Evolutionary conservation across 2,113 vertebrate genomes (phyloP), one percentile per base, ranked within the genome.

Genomic region (Pedionomus torquatus): DNA sequence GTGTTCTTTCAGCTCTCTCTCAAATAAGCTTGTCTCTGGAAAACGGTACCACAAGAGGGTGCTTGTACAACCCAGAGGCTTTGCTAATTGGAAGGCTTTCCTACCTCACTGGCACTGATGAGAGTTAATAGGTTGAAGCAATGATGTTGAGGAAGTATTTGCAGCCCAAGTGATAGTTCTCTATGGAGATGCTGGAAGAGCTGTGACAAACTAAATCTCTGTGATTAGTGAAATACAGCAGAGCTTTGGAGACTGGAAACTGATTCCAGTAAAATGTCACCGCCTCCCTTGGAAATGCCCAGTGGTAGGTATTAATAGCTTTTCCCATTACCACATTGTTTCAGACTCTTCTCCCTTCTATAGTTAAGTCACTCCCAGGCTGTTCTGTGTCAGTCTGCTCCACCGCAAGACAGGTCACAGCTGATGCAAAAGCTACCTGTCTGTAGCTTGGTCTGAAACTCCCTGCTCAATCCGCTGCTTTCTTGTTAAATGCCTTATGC

Each of bases 21-120:
- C 41, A 10, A 9, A 58, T 74, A 25, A 75, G 52, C 17, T 74
- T 63, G 37, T 54, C 24, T 93, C 46, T 86, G 70, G 46, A 70
- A 85, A 44, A 55, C 3, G 3, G 51, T 71, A 61, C 80, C 52
- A 25, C 52, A 11, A 74, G 83, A 90, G 49, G 78, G 46, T 92
- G 63, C 63, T 78, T 80, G 37, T 93, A 61, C 48, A 81, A 15
- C 63, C 74, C 35, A 6, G 2, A 88, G 46, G 26, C 26, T 71
- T 48, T 60, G 20, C 69, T 83, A 57, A 17, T 23, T 54, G 23
- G 20, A 8, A 89, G 72, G 33, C 30, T 91, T 95, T 89, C 41
- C n/a, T 31, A 48, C 46, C 33, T 88, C 0, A 0, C 52, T 78
- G 30, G 37, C 0, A 0, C n/a, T 78, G 20, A 1, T 21, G 10